These are phyloP conservation scores for Pandion haliaetus DNA, from an alignment of 2,113 vertebrate species.

Conservation along the genomic window DNA sequence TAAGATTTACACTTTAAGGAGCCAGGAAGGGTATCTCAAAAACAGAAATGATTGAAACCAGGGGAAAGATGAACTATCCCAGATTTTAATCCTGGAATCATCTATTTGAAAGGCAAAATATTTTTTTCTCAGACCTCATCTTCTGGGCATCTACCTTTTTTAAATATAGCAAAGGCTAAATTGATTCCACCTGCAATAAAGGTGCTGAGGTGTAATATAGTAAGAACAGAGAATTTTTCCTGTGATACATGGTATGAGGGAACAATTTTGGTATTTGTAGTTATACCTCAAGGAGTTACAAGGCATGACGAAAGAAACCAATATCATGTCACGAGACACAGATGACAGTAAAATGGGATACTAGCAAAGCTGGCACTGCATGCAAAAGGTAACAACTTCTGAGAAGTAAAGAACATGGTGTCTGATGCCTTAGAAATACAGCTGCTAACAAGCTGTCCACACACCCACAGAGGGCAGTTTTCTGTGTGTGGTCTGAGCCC, in stretches of 20 bases:
- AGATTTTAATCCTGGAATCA: conserved; percentile 27
- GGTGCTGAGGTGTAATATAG: background rate
- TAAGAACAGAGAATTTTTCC: background rate
- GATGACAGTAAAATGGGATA: background rate
- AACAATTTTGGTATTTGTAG: background rate
- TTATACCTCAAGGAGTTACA: background rate
- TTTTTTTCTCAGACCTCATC: conserved; percentile 4
- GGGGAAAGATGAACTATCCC: background rate
- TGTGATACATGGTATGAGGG: background rate
- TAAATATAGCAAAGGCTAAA: background rate
- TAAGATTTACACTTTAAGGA: conserved; percentile 20
- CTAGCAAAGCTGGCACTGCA: background rate
- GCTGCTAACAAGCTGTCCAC: background rate
- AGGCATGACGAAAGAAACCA: background rate
- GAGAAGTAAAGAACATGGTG: background rate
- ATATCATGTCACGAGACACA: background rate
- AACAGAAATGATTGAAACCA: conserved; percentile 20
- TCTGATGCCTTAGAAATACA: background rate
- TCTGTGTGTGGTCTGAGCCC: background rate
- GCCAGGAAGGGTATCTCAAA: background rate
- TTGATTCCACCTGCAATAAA: background rate
- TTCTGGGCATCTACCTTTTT: background rate
- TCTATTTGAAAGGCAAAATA: conserved; percentile 42
- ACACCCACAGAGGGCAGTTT: background rate
- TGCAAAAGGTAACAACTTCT: background rate